Conservation (phyloP, 2,797 vertebrate species). For the Borostomias antarcticus region DNA sequence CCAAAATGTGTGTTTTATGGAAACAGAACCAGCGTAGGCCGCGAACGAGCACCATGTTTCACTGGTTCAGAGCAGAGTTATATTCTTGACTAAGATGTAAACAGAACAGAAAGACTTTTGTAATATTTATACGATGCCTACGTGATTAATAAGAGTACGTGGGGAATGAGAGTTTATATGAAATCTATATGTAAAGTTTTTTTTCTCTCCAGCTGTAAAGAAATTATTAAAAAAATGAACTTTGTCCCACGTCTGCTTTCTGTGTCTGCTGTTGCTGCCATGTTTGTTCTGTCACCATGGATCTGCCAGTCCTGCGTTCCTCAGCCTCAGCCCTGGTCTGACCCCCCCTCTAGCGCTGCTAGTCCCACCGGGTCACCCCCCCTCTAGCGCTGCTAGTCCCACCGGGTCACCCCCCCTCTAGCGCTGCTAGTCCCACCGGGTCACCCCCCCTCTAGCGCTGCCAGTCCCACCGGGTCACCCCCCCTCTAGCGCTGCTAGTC, state of each 20-base stretch:
- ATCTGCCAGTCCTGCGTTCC: too few species aligned
- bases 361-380: too few species aligned
- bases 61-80: slow-evolving; percentile 59
- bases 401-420: too few species aligned
- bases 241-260: slow-evolving; percentile 31
- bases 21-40: slow-evolving; percentile 42
- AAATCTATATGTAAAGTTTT: slow-evolving; percentile 68
- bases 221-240: slow-evolving; percentile 72
- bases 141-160: slow-evolving; percentile 68
- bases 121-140: slow-evolving; percentile 75
- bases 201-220: slow-evolving; percentile 64
- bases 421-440: too few species aligned
- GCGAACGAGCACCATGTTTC: slow-evolving; percentile 39
- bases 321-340: neutral
- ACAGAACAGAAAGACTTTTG: slow-evolving; percentile 66
- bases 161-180: slow-evolving; percentile 73
- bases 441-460: too few species aligned
- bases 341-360: neutral
- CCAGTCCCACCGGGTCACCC: too few species aligned
- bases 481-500: too few species aligned
- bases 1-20: slow-evolving; percentile 64
- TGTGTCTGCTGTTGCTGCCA: slow-evolving; percentile 40
- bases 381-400: too few species aligned
- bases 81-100: slow-evolving; percentile 58
- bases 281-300: slow-evolving; percentile 1